A percentile compares a stretch with the other conserved stretches of the same genome.
Conservation (phyloP, 2,113 vertebrate species). For the Heterocephalus glaber region DNA sequence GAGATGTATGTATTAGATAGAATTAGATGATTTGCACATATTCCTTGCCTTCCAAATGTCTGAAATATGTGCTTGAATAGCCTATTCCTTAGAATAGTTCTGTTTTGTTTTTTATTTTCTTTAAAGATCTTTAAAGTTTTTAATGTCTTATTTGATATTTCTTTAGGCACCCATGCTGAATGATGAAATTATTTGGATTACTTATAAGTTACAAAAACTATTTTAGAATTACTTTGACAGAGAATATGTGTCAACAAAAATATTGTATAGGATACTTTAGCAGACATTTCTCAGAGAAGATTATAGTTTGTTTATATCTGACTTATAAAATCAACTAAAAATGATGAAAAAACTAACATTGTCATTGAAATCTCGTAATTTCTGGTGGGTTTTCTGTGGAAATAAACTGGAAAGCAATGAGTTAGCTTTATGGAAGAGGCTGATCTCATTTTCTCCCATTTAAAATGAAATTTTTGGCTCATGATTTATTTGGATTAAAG, state of each 20-base stretch:
- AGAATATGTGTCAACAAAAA: neutral
- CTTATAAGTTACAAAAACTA: neutral
- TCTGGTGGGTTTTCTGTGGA: conserved; percentile 20
- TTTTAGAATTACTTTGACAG: neutral
- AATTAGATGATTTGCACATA: neutral
- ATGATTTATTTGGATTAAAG: conserved; percentile 42
- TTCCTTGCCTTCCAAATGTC: neutral
- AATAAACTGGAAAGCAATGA: conserved; percentile 3
- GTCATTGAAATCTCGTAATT: conserved; percentile 18
- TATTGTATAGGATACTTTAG: neutral
- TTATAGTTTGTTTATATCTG: neutral
- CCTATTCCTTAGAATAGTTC: neutral
- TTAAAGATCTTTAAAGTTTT: neutral
- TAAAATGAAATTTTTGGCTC: conserved; percentile 24
- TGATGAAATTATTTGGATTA: neutral
- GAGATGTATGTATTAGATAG: neutral
- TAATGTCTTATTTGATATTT: conserved; percentile 13
- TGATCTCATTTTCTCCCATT: conserved; percentile 36
- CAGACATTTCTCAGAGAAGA: neutral
- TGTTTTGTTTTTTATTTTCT: neutral
- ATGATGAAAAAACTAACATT: neutral
- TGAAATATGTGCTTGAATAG: neutral
- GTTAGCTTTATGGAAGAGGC: neutral
- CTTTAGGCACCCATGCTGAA: neutral
- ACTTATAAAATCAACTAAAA: neutral